Percentiles rank a stretch among this genome's conserved stretches.
Conservation (phyloP, 2,888 invertebrate species). For the Strigamia crassipes region DNA sequence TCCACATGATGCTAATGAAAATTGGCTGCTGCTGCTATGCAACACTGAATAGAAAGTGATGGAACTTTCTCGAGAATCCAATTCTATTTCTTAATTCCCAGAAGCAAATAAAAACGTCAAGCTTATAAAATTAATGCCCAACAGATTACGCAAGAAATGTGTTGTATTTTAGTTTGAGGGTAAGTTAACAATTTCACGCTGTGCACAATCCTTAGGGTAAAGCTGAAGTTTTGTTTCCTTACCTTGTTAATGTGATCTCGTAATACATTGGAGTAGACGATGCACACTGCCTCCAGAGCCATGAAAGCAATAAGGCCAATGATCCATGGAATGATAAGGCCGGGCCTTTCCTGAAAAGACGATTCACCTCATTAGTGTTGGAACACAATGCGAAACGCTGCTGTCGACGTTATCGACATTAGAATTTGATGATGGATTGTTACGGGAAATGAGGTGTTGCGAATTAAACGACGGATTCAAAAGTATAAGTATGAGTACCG, state of each 20-base stretch:
- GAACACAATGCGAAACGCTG: too few species aligned
- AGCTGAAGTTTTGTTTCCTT: slow-evolving; percentile 56
- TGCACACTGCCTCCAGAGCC: slow-evolving; percentile 78
- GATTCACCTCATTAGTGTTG: too few species aligned
- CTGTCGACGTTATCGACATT: too few species aligned
- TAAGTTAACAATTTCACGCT: background rate
- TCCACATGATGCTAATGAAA: slow-evolving; percentile 19
- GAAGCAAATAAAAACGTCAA: background rate
- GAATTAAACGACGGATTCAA: too few species aligned
- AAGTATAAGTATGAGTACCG: too few species aligned
- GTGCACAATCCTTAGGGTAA: background rate
- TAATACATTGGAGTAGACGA: slow-evolving; percentile 80
- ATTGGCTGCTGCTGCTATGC: slow-evolving; percentile 5
- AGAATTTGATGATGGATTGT: too few species aligned
- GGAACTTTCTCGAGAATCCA: background rate
- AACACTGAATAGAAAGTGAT: background rate
- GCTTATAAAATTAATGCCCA: background rate
- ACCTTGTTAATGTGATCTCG: slow-evolving; percentile 82
- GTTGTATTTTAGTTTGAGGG: background rate
- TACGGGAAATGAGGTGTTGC: too few species aligned
- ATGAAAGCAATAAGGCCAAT: slow-evolving; percentile 79
- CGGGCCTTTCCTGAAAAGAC: slow-evolving; percentile 69
- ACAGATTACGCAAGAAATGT: background rate
- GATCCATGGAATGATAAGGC: slow-evolving; percentile 77
- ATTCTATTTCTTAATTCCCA: background rate